Base-by-base conservation (phyloP, 2,113 vertebrate species). In the Aptenodytes patagonicus region DNA sequence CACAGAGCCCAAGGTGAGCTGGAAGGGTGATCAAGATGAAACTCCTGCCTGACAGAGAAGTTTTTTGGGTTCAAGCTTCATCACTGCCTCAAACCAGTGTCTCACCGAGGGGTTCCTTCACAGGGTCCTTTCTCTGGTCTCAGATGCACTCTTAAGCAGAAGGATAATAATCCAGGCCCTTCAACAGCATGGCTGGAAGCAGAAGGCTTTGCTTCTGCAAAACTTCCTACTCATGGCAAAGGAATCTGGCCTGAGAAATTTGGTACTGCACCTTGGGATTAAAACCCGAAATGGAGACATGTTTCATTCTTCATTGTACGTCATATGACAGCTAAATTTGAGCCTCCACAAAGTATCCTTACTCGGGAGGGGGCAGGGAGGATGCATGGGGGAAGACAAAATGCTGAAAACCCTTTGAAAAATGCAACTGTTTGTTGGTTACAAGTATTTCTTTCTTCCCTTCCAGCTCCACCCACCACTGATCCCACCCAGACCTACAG, bases 371-470 rank as follows among this genome's bases (percentile, higher is more conserved):
- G 80, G 5, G 12, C 31, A 54, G 40, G 24, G 72, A 57, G 36
- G 14, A 49, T 24, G 25, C 16, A 25, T 1, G 17, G 13, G 5
- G 9, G 7, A 69, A 69, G 42, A n/a, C 31, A 66, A 72, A 49
- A 60, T 58, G 32, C 62, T 64, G 75, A 83, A 68, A 44, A 28
- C 9, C n/a, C 38, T 18, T n/a, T 47, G 10, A 24, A 61, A 81
- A 47, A 83, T 2, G 11, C n/a, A 76, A 13, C 10, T 4, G 0
- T 11, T 29, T 4, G 0, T 11, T 29, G 20, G 32, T 64, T 32
- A n/a, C 9, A 78, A 16, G 47, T 24, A 20, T n/a, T 81, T 93
- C 34, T 13, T 62, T 24, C 40, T 47, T 72, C 31, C 61, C 16
- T 47, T 79, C 15, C 34, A 65, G 38, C 76, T 61, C 31, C 31